Percentiles rank a stretch among this genome's conserved stretches.
Evolutionary conservation across 2,113 vertebrate genomes (phyloP).

Genomic region (Anser brachyrhynchus): DNA sequence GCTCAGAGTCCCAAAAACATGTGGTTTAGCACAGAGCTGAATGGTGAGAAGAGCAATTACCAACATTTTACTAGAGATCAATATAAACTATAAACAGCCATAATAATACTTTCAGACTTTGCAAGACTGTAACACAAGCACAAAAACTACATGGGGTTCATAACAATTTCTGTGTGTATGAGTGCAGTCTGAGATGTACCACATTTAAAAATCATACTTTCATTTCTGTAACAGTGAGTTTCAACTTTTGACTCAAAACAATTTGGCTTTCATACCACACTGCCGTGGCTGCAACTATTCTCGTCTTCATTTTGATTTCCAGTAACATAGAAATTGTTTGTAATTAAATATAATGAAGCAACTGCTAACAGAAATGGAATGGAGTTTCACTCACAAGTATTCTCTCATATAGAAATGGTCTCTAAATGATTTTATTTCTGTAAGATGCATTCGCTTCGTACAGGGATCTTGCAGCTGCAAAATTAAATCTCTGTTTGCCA

Average conservation of each 20-base stretch:
- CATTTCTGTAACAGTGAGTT: background rate
- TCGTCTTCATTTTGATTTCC: conserved; percentile 67
- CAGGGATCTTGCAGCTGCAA: conserved; percentile 76
- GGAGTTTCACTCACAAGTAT: conserved; percentile 63
- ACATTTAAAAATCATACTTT: background rate
- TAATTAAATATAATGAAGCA: conserved; percentile 68
- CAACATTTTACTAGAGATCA: conserved; percentile 63
- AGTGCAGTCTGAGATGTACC: fast-evolving
- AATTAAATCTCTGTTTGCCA: conserved; percentile 77
- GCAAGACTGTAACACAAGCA: background rate
- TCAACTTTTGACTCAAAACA: conserved; percentile 44
- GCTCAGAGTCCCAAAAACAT: conserved; percentile 56
- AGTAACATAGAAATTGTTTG: conserved; percentile 65
- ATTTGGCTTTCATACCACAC: conserved; percentile 29
- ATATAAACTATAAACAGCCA: conserved; percentile 3
- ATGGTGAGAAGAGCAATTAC: conserved; percentile 67
- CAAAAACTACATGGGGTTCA: background rate
- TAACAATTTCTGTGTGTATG: fast-evolving
- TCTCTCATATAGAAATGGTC: conserved; percentile 65
- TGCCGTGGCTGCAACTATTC: conserved; percentile 12
- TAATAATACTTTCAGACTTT: background rate
- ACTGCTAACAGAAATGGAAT: conserved; percentile 71
- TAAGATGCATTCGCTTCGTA: conserved; percentile 68
- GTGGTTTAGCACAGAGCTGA: conserved; percentile 60
- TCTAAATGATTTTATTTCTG: conserved; percentile 74